Percentiles rank a stretch among this genome's conserved stretches.
Conservation (phyloP, 2,113 vertebrate species). For the Spea bombifrons region DNA sequence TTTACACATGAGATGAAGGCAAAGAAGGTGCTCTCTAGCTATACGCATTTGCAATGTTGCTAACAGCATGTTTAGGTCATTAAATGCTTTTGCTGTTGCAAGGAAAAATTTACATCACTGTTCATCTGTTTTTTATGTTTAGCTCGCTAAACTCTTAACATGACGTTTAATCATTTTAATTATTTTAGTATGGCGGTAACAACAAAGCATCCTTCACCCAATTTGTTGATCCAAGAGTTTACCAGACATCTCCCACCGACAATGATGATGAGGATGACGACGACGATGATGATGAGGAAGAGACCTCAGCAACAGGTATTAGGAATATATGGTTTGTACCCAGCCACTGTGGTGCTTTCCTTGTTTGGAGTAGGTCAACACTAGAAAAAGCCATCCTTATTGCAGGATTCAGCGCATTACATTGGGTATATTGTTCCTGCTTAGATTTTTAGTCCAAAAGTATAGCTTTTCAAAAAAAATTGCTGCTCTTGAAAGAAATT, state of each 20-base stretch:
- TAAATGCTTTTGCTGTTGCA: too few relatives aligned
- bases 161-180: background rate
- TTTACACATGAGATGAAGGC: too few relatives aligned
- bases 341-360: background rate
- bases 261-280: conserved; percentile 75
- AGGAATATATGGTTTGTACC: conserved; percentile 28
- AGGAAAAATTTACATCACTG: too few relatives aligned
- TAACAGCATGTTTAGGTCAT: too few relatives aligned
- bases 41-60: too few relatives aligned
- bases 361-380: background rate
- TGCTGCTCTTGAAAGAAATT: too few relatives aligned
- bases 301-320: conserved; percentile 79
- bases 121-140: too few relatives aligned
- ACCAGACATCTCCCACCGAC: conserved; percentile 92
- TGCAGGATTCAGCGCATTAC: background rate
- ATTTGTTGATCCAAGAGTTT: conserved; percentile 94
- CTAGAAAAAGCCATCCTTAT: background rate
- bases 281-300: conserved; percentile 81
- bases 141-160: too few relatives aligned
- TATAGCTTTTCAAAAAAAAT: too few relatives aligned
- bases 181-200: conserved; percentile 81
- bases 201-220: conserved; percentile 96
- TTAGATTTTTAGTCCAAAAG: background rate
- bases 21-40: too few relatives aligned
- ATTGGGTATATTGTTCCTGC: background rate